These are phyloP conservation scores for Xenus cinereus DNA, from an alignment of 2,113 vertebrate species.

Conservation along the genomic window DNA sequence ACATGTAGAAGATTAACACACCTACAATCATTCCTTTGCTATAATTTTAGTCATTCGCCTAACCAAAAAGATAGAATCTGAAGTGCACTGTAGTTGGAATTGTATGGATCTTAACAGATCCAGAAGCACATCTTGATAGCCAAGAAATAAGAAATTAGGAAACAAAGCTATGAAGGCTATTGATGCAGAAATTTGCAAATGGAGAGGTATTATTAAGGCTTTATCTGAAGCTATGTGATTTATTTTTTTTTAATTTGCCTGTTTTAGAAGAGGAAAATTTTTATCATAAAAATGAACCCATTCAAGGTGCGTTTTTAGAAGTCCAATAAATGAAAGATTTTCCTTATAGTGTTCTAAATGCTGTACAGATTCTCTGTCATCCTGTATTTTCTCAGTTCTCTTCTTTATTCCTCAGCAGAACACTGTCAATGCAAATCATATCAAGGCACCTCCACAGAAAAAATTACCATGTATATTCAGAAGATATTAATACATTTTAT, in stretches of 20 bases:
- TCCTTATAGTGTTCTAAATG: neutral
- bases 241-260: neutral
- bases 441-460: neutral
- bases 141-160: neutral
- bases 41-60: neutral
- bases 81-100: neutral
- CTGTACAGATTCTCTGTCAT: neutral
- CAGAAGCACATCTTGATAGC: neutral
- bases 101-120: neutral
- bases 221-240: neutral
- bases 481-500: neutral
- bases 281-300: neutral
- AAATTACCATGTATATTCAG: neutral
- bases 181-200: neutral
- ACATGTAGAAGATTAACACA: neutral
- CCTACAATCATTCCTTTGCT: neutral
- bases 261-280: neutral
- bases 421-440: neutral
- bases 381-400: neutral
- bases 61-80: neutral
- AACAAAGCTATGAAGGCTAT: neutral
- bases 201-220: neutral
- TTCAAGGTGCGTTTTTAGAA: neutral
- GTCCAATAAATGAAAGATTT: neutral
- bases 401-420: conserved; percentile 12